Evolutionary conservation across 1,140 invertebrate species (phyloP).

Genomic region (Drosophila azteca): DNA sequence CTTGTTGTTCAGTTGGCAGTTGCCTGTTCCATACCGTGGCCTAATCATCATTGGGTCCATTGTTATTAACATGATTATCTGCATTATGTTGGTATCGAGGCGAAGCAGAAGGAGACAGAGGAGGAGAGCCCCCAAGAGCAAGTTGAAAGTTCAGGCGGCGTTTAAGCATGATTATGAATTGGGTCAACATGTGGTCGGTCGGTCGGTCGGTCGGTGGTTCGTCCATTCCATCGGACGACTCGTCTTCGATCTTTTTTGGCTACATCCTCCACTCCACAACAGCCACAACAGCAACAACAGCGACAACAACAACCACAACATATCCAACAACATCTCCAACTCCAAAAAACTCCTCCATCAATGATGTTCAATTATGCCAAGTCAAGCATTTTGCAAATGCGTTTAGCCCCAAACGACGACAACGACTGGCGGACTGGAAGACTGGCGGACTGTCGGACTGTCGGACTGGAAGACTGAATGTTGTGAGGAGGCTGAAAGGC

Average conservation of each 20-base stretch:
- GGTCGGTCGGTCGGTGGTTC: background rate
- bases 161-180: constrained; percentile 83
- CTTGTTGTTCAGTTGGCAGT: too few relatives aligned
- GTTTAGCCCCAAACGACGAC: constrained; percentile 43
- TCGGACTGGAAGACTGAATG: too few relatives aligned
- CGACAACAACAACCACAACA: too few relatives aligned
- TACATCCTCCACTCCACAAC: background rate
- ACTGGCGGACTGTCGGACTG: too few relatives aligned
- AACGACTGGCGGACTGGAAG: constrained; percentile 1
- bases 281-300: background rate
- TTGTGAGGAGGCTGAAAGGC: background rate
- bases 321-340: too few relatives aligned
- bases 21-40: constrained; percentile 20
- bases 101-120: too few relatives aligned
- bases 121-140: constrained; percentile 59
- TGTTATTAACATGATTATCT: constrained; percentile 82
- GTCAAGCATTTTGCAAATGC: constrained; percentile 59
- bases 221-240: background rate
- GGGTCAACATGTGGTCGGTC: constrained; percentile 70
- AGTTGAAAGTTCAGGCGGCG: constrained; percentile 80
- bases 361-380: constrained; percentile 58
- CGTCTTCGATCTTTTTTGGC: constrained; percentile 3
- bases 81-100: constrained; percentile 60
- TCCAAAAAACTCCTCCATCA: constrained; percentile 9
- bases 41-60: constrained; percentile 80